Base-by-base conservation (phyloP, 2,888 invertebrate genomes). In the Xylocampa areola region DNA sequence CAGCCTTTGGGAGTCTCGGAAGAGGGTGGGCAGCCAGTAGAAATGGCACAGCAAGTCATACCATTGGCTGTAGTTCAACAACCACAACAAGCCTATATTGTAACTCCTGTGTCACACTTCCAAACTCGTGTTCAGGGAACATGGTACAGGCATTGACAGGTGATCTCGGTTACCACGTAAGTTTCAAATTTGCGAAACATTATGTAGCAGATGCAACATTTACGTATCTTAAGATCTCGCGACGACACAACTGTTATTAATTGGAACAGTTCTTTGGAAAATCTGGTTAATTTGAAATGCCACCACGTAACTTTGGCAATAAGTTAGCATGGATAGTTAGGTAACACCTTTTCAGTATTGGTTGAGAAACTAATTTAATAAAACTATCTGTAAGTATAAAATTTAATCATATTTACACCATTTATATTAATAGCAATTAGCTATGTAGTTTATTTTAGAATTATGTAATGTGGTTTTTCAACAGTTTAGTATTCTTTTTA, bases 91-190 rank as follows among this genome's bases (percentile, higher is more conserved):
- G 94, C 96, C 0, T 96, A 95, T 82, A 92, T 96, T 59, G 96
- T 96, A 6, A 95, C 96, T 1, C 96, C 96, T 1, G 95, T 96
- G 21, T 95, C 95, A 17, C 95, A 96, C 86, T 92, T 96, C 85
- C 94, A 95, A 71, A 95, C 95, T 51, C 94, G 95, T 55, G 95
- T 95, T 60, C 95, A 95, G 79, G 95, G 95, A 62, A 92, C 95
- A 54, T 94, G 94, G 94, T 94, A 94, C 82, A 82, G 94, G 66
- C 94, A 94, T 91, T 94, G 93, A 94, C 90, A 70, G 49, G 65
- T 67, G 51, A 45, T 55, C 17, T 44, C 53, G 21, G 60, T 59
- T 39, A 48, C 76, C 40, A 71, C 37, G 43, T 43, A 63, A 64
- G 69, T 62, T 67, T 68, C 69, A 48, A 74, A 64, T 52, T 48